phyloP scores from a whole-genome alignment of 2,888 invertebrate species.

The Encarsia formosa region DNA sequence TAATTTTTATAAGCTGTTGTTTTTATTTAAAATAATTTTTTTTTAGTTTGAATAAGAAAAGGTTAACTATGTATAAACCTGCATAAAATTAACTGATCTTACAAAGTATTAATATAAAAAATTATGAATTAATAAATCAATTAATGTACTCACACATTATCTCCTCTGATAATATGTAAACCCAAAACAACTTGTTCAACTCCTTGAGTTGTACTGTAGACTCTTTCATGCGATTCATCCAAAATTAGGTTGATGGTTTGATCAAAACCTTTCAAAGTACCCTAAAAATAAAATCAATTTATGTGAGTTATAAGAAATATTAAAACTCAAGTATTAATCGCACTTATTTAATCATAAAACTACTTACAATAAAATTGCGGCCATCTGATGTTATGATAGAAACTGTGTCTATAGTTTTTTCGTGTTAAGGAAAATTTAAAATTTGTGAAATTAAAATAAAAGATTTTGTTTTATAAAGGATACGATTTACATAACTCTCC shows the following conservation, averaged over 20 bases:
- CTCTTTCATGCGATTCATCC: constrained; percentile 96
- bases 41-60: background rate
- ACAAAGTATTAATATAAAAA: background rate
- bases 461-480: constrained; percentile 51
- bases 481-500: constrained; percentile 82
- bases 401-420: constrained; percentile 64
- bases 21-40: background rate
- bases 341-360: constrained; percentile 4
- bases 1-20: too few species aligned
- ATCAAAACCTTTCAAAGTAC: constrained; percentile 96
- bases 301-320: constrained; percentile 10
- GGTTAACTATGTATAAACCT: background rate
- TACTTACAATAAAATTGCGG: constrained; percentile 82
- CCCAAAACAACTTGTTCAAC: constrained; percentile 95
- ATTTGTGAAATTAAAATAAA: constrained; percentile 4
- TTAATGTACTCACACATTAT: constrained; percentile 80
- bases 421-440: constrained; percentile 24
- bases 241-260: constrained; percentile 98
- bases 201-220: constrained; percentile 89
- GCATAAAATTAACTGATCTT: background rate
- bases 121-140: constrained; percentile 7
- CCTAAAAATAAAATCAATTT: constrained; percentile 56
- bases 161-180: constrained; percentile 95
- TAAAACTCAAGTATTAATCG: background rate
- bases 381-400: constrained; percentile 96